Percentiles rank a stretch among this genome's conserved stretches.
Evolutionary conservation across 2,113 vertebrate species (phyloP).

Genomic region (Nothobranchius furzeri): DNA sequence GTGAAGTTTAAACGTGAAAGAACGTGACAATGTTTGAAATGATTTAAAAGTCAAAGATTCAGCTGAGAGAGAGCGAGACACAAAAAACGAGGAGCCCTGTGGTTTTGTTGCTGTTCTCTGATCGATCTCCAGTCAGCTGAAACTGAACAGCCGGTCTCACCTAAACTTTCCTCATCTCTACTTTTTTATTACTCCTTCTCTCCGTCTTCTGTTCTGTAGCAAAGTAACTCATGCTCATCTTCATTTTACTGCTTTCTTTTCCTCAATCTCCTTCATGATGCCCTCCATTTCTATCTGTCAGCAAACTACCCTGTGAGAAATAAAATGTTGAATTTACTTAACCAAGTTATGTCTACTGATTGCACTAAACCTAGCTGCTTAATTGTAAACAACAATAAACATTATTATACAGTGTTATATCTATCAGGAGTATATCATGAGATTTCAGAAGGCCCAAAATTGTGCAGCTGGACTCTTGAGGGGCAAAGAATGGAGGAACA

Average conservation of each 20-base stretch:
- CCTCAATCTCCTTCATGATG: conserved; percentile 1
- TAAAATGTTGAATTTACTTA: too few species aligned
- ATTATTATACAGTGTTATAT: too few species aligned
- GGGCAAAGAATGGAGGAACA: too few species aligned
- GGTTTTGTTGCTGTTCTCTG: conserved; percentile 3
- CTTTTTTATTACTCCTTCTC: conserved; percentile 19
- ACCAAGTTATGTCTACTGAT: too few species aligned
- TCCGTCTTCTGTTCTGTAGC: background rate
- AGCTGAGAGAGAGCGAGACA: background rate
- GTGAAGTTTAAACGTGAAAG: conserved; percentile 15
- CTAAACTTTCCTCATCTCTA: conserved; percentile 21
- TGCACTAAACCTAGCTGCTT: too few species aligned
- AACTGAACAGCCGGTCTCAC: conserved; percentile 14
- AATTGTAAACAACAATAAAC: too few species aligned
- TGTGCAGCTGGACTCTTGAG: too few species aligned
- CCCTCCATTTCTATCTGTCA: conserved; percentile 11
- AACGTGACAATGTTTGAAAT: background rate
- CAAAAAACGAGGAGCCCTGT: background rate
- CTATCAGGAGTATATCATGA: too few species aligned
- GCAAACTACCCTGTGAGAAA: background rate
- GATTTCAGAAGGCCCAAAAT: too few species aligned
- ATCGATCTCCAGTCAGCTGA: conserved; percentile 1
- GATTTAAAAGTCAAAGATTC: background rate
- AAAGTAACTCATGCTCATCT: conserved; percentile 4
- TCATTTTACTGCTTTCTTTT: conserved; percentile 16